Evolutionary conservation across 1,140 invertebrate genomes (phyloP).

Genomic region (Orussus abietinus): DNA sequence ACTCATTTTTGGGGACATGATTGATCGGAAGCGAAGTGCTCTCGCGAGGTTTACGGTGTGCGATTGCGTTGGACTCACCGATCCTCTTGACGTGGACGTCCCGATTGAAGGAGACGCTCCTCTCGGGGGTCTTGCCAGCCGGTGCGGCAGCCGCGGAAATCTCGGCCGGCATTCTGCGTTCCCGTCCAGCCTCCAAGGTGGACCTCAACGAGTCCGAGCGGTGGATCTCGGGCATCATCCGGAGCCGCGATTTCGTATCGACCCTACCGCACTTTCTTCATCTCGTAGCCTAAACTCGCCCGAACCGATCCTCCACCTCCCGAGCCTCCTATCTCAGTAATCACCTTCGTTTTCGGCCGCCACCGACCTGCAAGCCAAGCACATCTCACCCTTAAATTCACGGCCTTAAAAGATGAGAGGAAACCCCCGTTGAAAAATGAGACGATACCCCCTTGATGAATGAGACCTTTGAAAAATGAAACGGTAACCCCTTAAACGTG

Average conservation of each 20-base stretch:
- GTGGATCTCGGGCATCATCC: conserved; percentile 56
- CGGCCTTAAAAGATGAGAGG: conserved; percentile 22
- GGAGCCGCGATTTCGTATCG: conserved; percentile 28
- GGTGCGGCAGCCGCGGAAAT: conserved; percentile 20
- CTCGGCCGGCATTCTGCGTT: conserved; percentile 7
- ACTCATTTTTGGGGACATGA: too few relatives aligned
- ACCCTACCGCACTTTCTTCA: conserved; percentile 26
- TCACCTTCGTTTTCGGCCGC: conserved; percentile 15
- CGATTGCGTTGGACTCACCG: conserved; percentile 62
- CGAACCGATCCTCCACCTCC: conserved; percentile 8
- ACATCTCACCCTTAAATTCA: too few relatives aligned
- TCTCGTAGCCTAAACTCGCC: conserved; percentile 15
- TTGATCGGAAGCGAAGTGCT: too few relatives aligned
- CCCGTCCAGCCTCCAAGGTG: conserved; percentile 36
- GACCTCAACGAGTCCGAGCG: conserved; percentile 58
- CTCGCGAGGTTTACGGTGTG: conserved; percentile 19
- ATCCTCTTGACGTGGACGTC: conserved; percentile 85
- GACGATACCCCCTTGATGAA: background rate
- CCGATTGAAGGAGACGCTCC: conserved; percentile 80
- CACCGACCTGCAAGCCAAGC: conserved; percentile 40
- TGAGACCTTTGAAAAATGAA: too few relatives aligned
- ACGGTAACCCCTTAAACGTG: too few relatives aligned
- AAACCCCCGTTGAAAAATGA: too few relatives aligned
- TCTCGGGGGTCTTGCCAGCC: conserved; percentile 51
- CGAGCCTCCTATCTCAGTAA: conserved; percentile 5